Conservation (phyloP, 2,888 invertebrate species). For the Dolichopus griseipennis region DNA sequence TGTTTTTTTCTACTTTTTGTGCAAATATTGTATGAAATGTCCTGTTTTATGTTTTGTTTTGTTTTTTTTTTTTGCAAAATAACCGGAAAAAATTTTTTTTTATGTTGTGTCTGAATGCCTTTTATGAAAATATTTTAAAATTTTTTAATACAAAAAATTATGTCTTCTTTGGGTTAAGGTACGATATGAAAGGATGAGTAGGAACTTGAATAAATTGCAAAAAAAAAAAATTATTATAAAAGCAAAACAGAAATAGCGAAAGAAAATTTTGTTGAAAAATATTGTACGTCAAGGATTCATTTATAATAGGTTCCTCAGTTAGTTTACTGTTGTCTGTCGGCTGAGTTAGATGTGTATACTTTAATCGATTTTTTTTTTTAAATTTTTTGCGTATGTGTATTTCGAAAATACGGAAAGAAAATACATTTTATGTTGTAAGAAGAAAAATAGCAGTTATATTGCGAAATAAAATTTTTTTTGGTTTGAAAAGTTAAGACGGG, state of each 20-base stretch:
- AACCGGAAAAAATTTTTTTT: not conserved
- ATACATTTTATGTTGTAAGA: not conserved
- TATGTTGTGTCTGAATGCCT: not conserved
- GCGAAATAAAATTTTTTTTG: too few relatives aligned
- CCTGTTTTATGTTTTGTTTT: too few relatives aligned
- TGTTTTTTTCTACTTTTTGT: not conserved
- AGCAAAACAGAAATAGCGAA: too few relatives aligned
- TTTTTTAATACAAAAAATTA: too few relatives aligned
- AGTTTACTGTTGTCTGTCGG: constrained; percentile 4
- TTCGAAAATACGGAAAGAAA: not conserved
- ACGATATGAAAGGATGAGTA: too few relatives aligned
- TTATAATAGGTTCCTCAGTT: not conserved
- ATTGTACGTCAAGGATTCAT: not conserved
- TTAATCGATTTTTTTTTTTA: not conserved
- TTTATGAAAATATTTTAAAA: not conserved
- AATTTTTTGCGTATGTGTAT: not conserved
- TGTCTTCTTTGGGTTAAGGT: too few relatives aligned
- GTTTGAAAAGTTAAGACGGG: too few relatives aligned
- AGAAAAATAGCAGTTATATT: too few relatives aligned
- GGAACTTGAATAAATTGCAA: too few relatives aligned
- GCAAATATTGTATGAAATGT: not conserved
- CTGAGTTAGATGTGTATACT: not conserved
- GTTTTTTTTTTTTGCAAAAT: not conserved
- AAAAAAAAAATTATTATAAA: too few relatives aligned
- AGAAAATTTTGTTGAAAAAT: not conserved